Evolutionary conservation across 2,113 vertebrate species (phyloP).

Genomic region (Jacana jacana): DNA sequence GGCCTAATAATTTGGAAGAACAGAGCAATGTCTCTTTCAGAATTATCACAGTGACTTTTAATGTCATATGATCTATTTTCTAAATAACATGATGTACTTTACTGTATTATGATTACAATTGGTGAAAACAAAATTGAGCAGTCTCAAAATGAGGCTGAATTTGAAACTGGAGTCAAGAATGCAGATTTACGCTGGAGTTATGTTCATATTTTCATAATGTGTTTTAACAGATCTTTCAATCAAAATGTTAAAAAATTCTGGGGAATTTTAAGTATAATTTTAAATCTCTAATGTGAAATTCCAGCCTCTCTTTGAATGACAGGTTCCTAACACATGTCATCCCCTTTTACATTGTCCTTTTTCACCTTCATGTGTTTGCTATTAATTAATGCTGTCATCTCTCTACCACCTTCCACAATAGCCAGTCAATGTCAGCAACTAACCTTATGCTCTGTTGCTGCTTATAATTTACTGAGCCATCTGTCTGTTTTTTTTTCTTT

Average conservation of each 20-base stretch:
- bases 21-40: not conserved
- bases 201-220: not conserved
- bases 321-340: not conserved
- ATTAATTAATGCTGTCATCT: constrained; percentile 42
- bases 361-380: constrained; percentile 34
- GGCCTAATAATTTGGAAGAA: not conserved
- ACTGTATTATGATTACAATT: not conserved
- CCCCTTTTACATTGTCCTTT: not conserved
- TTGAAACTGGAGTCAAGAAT: not conserved
- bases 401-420: not conserved
- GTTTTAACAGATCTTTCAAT: not conserved
- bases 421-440: constrained; percentile 61
- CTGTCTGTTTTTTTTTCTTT: constrained; percentile 53
- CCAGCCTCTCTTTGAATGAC: not conserved
- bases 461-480: constrained; percentile 69
- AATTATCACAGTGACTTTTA: not conserved
- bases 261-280: not conserved
- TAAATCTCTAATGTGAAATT: not conserved
- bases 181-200: not conserved
- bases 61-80: not conserved
- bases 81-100: not conserved
- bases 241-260: not conserved
- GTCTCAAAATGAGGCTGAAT: not conserved
- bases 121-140: not conserved
- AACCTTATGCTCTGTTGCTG: constrained; percentile 53